Evolutionary conservation across 2,797 vertebrate species (phyloP), one percentile per base, ranked within the genome.

Genomic region (Simalia tracyae): DNA sequence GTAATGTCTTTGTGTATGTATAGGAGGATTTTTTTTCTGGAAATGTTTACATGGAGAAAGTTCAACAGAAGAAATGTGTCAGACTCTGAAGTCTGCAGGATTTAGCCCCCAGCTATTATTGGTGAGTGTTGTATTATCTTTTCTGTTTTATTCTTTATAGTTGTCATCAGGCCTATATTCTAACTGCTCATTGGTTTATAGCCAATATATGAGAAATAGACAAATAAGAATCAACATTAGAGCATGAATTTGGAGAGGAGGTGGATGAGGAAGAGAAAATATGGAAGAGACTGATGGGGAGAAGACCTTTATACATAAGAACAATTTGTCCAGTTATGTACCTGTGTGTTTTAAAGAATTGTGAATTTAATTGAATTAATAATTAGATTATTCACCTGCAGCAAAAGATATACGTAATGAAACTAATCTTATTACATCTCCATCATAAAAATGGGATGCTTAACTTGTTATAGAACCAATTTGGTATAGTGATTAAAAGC

Each of bases 11-110:
- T 4, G 50, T 11, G 6, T 96, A 63, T 92, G 22, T 92, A 31
- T 90, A 99, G 99, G 99, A 59, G 98, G 97, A 91, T 99, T 99
- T 95, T 96, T 99, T 89, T 99, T 99, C 95, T 99, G 99, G 99
- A 98, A 98, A 66, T 98, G 98, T 96, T 97, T 99, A 90, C 98
- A 97, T 95, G 98, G 99, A 36, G 98, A 98, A 94, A 98, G 98
- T 93, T 97, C 98, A 2, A 94, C 98, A 4, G 98, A 98, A 91
- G 97, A 98, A 95, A 96, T 98, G 84, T 99, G 99, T 95, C 97
- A 95, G 88, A 98, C 97, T 0, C 95, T 99, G 89, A 98, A 99
- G 95, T 97, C 98, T 56, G 98, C 98, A 0, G 98, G 98, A 91
- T 97, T 99, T 93, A 98, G 98, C 95, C 99, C 99, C 68, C 99